These are phyloP conservation scores for Drosophila borborema DNA, from an alignment of 2,888 invertebrate species.

Conservation along the genomic window DNA sequence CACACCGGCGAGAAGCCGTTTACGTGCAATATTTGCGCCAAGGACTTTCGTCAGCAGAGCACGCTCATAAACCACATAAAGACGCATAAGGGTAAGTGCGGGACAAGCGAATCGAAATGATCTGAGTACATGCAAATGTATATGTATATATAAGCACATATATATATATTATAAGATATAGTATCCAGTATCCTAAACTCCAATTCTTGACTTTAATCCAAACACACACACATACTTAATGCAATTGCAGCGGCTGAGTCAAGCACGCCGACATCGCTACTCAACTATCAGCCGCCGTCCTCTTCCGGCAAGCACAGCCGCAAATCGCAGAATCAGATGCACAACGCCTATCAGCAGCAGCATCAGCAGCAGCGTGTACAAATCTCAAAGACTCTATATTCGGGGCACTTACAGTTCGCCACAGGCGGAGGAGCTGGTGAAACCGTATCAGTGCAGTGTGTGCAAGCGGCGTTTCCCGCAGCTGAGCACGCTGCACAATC, in stretches of 20 bases:
- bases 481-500: constrained; percentile 82
- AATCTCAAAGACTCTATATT: constrained; percentile 83
- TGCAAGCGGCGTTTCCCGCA: constrained; percentile 83
- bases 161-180: background rate
- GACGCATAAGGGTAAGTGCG: constrained; percentile 83
- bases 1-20: constrained; percentile 83
- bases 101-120: constrained; percentile 9
- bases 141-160: background rate
- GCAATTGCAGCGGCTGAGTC: constrained; percentile 69
- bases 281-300: constrained; percentile 80
- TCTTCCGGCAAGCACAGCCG: constrained; percentile 62
- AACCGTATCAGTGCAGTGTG: constrained; percentile 82
- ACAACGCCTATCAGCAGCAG: constrained; percentile 73
- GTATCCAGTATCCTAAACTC: constrained; percentile 3
- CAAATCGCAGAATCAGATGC: constrained; percentile 76
- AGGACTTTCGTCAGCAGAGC: constrained; percentile 83
- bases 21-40: constrained; percentile 83
- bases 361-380: constrained; percentile 78
- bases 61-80: constrained; percentile 83
- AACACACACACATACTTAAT: constrained; percentile 14
- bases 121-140: background rate
- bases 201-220: constrained; percentile 21
- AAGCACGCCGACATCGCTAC: constrained; percentile 79
- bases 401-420: constrained; percentile 82
- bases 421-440: constrained; percentile 82